These are phyloP conservation scores for Neoniphon sammara DNA, from an alignment of 2,797 vertebrate species.

Conservation along the genomic window DNA sequence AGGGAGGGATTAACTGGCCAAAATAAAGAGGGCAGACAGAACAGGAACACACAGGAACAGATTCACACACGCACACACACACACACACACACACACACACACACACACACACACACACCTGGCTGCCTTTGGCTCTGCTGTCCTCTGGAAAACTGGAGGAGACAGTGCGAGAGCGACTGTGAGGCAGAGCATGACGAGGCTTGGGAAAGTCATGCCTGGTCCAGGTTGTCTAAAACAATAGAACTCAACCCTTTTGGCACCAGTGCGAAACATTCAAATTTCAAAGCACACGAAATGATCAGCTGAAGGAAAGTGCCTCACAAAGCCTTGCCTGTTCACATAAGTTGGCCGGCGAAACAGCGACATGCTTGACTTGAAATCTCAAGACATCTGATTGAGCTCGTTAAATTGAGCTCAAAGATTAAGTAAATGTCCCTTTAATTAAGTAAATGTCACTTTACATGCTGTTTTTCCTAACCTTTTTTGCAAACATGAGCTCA, in stretches of 20 bases:
- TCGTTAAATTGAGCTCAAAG: slow-evolving; percentile 1
- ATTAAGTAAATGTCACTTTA: neutral
- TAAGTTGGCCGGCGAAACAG: neutral
- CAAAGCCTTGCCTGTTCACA: too few species aligned
- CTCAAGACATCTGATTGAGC: neutral
- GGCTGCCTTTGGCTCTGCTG: neutral
- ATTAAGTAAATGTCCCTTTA: neutral
- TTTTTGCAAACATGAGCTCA: neutral
- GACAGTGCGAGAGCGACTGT: neutral
- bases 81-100: neutral
- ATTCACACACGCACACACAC: neutral
- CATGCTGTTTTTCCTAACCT: neutral
- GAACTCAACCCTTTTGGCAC: neutral
- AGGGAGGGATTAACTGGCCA: slow-evolving; percentile 58
- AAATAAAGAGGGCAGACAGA: slow-evolving; percentile 24
- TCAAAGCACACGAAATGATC: too few species aligned
- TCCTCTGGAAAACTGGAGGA: neutral
- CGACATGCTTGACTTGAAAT: neutral
- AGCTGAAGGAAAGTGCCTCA: too few species aligned
- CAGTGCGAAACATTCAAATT: too few species aligned
- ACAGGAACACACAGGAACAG: slow-evolving; percentile 26
- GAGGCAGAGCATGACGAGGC: neutral
- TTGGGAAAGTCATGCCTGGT: neutral
- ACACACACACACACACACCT: slow-evolving; percentile 7
- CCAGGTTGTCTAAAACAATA: neutral